Base-by-base conservation (phyloP, 37 sponge, comb jelly and placozoan species). In the Cliona cf. orientalis region DNA sequence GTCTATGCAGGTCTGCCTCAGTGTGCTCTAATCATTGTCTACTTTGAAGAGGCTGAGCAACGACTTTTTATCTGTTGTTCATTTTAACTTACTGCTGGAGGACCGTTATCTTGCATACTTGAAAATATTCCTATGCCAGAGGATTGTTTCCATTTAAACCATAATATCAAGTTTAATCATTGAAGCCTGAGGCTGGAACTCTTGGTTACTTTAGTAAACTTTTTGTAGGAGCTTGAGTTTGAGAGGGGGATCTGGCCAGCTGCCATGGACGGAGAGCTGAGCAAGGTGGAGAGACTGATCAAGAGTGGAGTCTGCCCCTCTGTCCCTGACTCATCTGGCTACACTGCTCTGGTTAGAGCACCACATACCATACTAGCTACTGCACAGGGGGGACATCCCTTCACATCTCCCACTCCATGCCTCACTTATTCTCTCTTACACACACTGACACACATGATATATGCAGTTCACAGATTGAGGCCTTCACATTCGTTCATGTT, bases 191-290 rank as follows among this genome's bases (percentile, higher is more conserved):
- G n/a, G n/a, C n/a, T n/a, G n/a, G n/a, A n/a, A n/a, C n/a, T n/a
- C n/a, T n/a, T n/a, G n/a, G n/a, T n/a, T n/a, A n/a, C n/a, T n/a
- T n/a, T n/a, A n/a, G n/a, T n/a, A n/a, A n/a, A n/a, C n/a, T n/a
- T 38, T 11, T 34, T 80, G 25, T 33, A 77, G 72, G 96, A 95
- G 42, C 49, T 95, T 59, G 88, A 88, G 45, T 94, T 96, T 71
- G 90, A 91, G 61, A 72, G 95, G 40, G 95, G 97, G 31, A 94
- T 96, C 43, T 96, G 97, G 95, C 31, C 57, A 22, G 92, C 92
- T 38, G 95, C 97, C 3, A 43, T 91, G 70, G 83, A 85, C 66
- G 97, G 97, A n/a, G 84, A 93, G 31, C 41, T 71, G 34, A 42
- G 7, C 2, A 79, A 60, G 44, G 82, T 93, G 33, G 49, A 71